Conservation (phyloP, 2,113 vertebrate genomes). For the Seriola aureovittata region DNA sequence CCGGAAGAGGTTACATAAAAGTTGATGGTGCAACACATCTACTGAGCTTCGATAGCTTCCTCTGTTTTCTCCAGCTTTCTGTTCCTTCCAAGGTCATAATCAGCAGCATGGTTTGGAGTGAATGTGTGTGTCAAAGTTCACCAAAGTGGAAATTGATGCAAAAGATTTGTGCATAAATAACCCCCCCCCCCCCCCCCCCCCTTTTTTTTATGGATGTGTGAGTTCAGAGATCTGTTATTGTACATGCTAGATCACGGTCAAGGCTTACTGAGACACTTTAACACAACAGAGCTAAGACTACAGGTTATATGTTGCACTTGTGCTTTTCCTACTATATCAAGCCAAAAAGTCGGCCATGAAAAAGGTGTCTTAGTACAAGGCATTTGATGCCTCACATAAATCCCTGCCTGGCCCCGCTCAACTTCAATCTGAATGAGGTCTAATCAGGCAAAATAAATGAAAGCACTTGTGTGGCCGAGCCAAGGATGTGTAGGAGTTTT, state of each 20-base stretch:
- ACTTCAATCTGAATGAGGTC: conserved; percentile 11
- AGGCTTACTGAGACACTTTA: neutral
- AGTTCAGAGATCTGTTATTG: neutral
- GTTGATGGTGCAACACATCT: neutral
- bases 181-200: too few relatives aligned
- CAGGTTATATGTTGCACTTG: neutral
- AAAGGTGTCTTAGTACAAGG: neutral
- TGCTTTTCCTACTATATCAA: neutral
- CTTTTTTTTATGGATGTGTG: neutral
- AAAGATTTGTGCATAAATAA: neutral
- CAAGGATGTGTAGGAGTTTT: neutral
- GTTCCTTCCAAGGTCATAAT: neutral
- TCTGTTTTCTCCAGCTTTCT: neutral
- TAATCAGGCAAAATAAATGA: conserved; percentile 28
- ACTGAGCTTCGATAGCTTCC: neutral
- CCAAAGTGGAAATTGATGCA: neutral
- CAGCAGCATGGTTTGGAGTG: neutral
- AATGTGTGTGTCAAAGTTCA: neutral
- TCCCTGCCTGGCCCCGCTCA: neutral
- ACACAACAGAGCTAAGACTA: neutral
- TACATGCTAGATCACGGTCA: neutral
- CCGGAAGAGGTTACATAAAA: neutral
- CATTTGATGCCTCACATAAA: conserved; percentile 4
- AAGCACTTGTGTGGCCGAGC: conserved; percentile 11
- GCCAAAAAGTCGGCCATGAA: neutral